Base-by-base conservation (phyloP, 2,888 invertebrate species). In the Apamea crenata region DNA sequence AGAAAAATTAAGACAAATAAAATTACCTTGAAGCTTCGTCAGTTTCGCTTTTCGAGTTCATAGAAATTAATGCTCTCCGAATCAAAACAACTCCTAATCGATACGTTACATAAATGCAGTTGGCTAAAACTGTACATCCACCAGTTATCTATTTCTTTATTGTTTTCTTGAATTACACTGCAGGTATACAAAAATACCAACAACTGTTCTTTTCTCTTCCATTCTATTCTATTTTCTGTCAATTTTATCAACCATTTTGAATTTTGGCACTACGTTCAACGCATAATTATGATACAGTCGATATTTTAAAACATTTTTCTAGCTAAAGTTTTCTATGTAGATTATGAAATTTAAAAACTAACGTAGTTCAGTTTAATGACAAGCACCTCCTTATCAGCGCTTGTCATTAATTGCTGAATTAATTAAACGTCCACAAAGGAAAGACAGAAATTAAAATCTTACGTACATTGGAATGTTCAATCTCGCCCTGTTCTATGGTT, bases 11-110 rank as follows among this genome's bases (percentile, higher is more conserved):
- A 78, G 69, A 80, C 36, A 79, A 74, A 84, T 88, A 87, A 89
- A 92, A 91, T 96, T 96, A 97, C 97, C 97, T 97, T 96, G 97
- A 97, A 97, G 97, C 97, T 96, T 96, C 97, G 96, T 96, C 97
- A 95, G 95, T 94, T 95, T 96, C 96, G 94, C 96, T 96, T 95
- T 96, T 96, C 89, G 97, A 94, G 97, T 96, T 97, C 97, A 97
- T 97, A 97, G 97, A 97, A 97, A 96, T 87, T 83, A 82, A 92
- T 95, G 91, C 91, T 94, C 89, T 93, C 85, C 87, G 91, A 92
- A 91, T 91, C 92, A 93, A 93, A 93, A 91, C 91, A 94, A 92
- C 92, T 91, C 92, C 91, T 93, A 93, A 93, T 89, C 87, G 87
- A 88, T 84, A 88, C 91, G 90, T 91, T 91, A 93, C 91, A 94